These are phyloP conservation scores for Colletes gigas DNA, from an alignment of 1,140 invertebrate species.

Conservation along the genomic window DNA sequence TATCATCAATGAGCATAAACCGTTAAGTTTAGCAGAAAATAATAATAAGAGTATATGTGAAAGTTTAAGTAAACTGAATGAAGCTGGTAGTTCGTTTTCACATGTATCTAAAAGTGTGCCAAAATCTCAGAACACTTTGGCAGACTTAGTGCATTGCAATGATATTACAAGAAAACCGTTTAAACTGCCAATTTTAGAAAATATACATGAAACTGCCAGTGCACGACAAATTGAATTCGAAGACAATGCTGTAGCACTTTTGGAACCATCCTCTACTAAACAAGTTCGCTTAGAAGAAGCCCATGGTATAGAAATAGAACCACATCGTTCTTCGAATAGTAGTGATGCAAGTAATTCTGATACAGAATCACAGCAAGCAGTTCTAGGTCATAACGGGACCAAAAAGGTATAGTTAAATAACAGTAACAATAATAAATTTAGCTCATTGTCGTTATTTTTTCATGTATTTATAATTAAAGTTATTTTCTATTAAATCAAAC, in stretches of 20 bases:
- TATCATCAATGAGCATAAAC: slow-evolving; percentile 24
- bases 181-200: slow-evolving; percentile 75
- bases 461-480: neutral
- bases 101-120: slow-evolving; percentile 35
- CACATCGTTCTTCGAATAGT: slow-evolving; percentile 72
- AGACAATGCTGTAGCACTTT: slow-evolving; percentile 68
- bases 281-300: slow-evolving; percentile 63
- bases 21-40: slow-evolving; percentile 39
- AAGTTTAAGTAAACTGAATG: slow-evolving; percentile 24
- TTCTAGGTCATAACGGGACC: slow-evolving; percentile 61
- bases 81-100: slow-evolving; percentile 18
- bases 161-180: slow-evolving; percentile 69
- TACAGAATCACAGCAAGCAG: slow-evolving; percentile 74
- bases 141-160: slow-evolving; percentile 33
- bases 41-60: slow-evolving; percentile 56
- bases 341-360: slow-evolving; percentile 79
- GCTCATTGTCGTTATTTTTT: neutral
- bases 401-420: slow-evolving; percentile 65
- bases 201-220: slow-evolving; percentile 71
- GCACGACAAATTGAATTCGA: slow-evolving; percentile 72
- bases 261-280: slow-evolving; percentile 61
- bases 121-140: slow-evolving; percentile 17
- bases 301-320: slow-evolving; percentile 68
- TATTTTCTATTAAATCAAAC: neutral
- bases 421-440: neutral